A percentile compares a stretch with the other conserved stretches of the same genome.
Conservation (phyloP, 2,113 vertebrate genomes). For the Heptranchias perlo region DNA sequence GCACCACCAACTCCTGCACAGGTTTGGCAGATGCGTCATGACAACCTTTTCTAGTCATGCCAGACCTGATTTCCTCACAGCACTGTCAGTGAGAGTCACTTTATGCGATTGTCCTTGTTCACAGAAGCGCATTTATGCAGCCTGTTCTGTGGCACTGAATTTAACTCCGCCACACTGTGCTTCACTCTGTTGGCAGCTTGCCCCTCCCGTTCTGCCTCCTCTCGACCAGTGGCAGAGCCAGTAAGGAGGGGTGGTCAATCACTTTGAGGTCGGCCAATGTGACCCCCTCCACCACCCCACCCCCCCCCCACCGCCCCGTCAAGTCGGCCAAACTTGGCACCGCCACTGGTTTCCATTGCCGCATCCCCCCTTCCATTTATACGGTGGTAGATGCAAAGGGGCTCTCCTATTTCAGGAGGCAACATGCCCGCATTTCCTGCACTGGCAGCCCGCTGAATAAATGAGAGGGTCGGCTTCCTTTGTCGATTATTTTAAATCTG, state of each 20-base stretch:
- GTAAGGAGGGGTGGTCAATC: too few species aligned
- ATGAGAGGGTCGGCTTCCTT: background rate
- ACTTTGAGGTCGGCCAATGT: background rate
- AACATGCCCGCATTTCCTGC: background rate
- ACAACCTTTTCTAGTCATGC: background rate
- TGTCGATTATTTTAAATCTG: background rate
- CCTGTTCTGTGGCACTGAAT: background rate
- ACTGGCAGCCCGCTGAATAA: background rate
- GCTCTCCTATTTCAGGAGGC: too few species aligned
- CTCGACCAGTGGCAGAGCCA: too few species aligned
- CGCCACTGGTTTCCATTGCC: too few species aligned
- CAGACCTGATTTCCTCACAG: background rate
- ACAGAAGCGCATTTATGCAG: background rate
- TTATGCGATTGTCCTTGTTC: background rate
- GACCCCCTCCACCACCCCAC: background rate
- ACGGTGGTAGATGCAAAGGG: background rate
- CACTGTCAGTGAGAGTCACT: background rate
- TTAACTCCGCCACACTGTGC: background rate
- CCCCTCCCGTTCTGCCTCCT: background rate
- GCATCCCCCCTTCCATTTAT: background rate
- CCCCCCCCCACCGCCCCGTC: background rate
- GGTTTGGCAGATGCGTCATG: background rate
- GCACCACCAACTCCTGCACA: constrained; percentile 37
- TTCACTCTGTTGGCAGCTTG: background rate
- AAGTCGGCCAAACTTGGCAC: too few species aligned